Percentiles rank a stretch among this genome's conserved stretches.
Evolutionary conservation across 2,888 invertebrate genomes (phyloP).

Genomic region (Thumatha senex): DNA sequence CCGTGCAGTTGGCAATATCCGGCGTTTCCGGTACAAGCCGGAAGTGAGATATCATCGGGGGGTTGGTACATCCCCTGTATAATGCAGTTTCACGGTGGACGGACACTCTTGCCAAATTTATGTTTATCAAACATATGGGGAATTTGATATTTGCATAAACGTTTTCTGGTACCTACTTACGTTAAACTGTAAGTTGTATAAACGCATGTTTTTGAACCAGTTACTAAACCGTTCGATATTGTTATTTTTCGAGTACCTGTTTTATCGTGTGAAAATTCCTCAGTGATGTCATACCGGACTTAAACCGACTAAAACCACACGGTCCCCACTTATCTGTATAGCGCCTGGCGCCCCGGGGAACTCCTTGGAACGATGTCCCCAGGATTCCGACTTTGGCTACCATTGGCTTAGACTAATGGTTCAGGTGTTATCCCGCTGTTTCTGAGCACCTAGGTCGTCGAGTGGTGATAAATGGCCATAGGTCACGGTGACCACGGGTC

Average conservation of each 20-base stretch:
- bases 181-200: neutral
- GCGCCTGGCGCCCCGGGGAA: too few relatives aligned
- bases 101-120: conserved; percentile 37
- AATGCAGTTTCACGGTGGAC: conserved; percentile 29
- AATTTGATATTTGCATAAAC: conserved; percentile 3
- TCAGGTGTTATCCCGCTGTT: too few relatives aligned
- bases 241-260: neutral
- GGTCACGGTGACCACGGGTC: too few relatives aligned
- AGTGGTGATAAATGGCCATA: too few relatives aligned
- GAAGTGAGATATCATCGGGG: conserved; percentile 41
- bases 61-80: conserved; percentile 35
- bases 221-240: neutral
- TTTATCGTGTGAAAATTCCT: too few relatives aligned
- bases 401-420: too few relatives aligned
- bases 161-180: neutral
- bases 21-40: conserved; percentile 31
- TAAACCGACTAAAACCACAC: too few relatives aligned
- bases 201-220: neutral
- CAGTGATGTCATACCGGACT: too few relatives aligned
- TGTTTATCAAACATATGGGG: conserved; percentile 30
- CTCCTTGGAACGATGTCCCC: too few relatives aligned
- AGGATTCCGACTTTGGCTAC: too few relatives aligned
- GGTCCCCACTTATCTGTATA: too few relatives aligned
- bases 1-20: conserved; percentile 48
- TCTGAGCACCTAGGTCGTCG: too few relatives aligned